These are phyloP conservation scores for Dorcus hopei DNA, from an alignment of 2,888 invertebrate genomes.

Conservation along the genomic window DNA sequence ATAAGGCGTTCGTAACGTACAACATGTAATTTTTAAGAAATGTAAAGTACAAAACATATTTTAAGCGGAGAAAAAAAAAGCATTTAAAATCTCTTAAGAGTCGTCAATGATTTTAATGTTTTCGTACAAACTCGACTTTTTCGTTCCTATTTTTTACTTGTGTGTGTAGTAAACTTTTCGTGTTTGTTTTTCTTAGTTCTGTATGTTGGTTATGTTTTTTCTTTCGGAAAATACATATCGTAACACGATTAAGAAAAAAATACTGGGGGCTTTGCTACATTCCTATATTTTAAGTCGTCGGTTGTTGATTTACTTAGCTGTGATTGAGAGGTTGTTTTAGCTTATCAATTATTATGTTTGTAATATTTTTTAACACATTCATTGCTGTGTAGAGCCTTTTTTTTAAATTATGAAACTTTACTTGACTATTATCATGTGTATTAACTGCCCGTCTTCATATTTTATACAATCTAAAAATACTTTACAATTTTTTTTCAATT, in stretches of 20 bases:
- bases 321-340: not conserved
- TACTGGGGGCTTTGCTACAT: not conserved
- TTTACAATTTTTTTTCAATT: too few species aligned
- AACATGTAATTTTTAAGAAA: constrained; percentile 8
- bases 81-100: too few species aligned
- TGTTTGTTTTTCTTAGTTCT: not conserved
- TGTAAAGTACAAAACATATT: constrained; percentile 1
- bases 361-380: too few species aligned
- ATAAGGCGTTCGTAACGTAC: constrained; percentile 12
- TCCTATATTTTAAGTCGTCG: not conserved
- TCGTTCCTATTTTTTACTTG: too few species aligned
- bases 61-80: not conserved
- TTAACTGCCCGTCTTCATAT: too few species aligned
- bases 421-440: too few species aligned
- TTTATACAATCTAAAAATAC: too few species aligned
- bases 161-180: not conserved
- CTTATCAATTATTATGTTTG: too few species aligned
- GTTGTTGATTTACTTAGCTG: not conserved
- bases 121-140: too few species aligned
- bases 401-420: too few species aligned
- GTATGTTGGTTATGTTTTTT: constrained; percentile 9
- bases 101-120: too few species aligned
- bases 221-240: constrained; percentile 7
- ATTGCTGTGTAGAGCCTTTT: too few species aligned
- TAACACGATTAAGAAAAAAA: constrained; percentile 7